Conservation (phyloP, 2,797 vertebrate genomes). For the Chelon labrosus region DNA sequence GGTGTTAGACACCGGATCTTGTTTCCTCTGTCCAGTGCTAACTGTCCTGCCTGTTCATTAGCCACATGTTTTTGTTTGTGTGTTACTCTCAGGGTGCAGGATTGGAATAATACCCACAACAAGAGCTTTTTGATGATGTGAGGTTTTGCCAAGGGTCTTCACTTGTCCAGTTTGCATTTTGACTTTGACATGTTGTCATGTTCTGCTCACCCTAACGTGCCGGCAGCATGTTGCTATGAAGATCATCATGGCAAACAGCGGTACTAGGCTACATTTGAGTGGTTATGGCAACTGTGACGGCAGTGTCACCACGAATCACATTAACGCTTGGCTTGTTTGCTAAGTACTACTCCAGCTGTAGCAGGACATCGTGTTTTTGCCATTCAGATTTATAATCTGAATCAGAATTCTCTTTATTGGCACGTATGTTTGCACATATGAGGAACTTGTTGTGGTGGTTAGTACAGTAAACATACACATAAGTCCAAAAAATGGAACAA, state of each 20-base stretch:
- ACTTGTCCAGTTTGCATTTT: conserved; percentile 6
- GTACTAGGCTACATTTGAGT: neutral
- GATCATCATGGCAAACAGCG: neutral
- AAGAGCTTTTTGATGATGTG: neutral
- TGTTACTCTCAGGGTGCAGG: neutral
- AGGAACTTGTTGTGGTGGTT: too few relatives aligned
- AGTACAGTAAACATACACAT: too few relatives aligned
- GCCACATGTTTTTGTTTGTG: too few relatives aligned
- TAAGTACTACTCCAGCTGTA: neutral
- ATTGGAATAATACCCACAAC: neutral
- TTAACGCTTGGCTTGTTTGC: neutral
- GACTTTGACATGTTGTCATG: neutral
- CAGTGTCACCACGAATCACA: neutral
- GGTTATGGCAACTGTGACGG: neutral
- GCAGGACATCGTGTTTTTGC: neutral
- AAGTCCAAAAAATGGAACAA: too few relatives aligned
- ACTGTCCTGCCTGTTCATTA: too few relatives aligned
- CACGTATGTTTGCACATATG: too few relatives aligned
- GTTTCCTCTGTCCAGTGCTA: too few relatives aligned
- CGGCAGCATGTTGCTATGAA: neutral
- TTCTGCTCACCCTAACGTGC: neutral
- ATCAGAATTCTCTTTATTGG: too few relatives aligned
- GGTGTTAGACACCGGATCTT: neutral
- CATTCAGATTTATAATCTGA: too few relatives aligned
- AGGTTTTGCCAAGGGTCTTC: neutral